Evolutionary conservation across 2,888 invertebrate genomes (phyloP).

Genomic region (Coelopa pilipes): DNA sequence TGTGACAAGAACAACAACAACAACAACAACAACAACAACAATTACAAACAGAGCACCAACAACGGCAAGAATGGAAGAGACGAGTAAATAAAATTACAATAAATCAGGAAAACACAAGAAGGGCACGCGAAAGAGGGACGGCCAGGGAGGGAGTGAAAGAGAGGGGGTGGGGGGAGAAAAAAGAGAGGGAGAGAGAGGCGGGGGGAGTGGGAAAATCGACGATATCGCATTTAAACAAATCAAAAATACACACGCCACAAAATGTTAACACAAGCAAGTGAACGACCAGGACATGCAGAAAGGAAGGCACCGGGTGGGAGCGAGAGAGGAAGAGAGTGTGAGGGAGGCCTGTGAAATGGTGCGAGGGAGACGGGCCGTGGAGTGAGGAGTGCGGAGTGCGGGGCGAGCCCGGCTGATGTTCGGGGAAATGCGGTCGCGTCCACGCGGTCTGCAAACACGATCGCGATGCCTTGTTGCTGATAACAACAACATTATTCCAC

Average conservation of each 20-base stretch:
- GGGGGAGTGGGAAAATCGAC: conserved; percentile 9
- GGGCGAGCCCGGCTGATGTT: too few species aligned
- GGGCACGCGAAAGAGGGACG: not conserved
- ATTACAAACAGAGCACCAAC: not conserved
- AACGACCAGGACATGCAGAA: not conserved
- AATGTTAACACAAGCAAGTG: conserved; percentile 1
- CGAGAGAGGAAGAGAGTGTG: not conserved
- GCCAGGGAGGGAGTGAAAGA: not conserved
- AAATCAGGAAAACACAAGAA: conserved; percentile 18
- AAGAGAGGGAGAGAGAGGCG: not conserved
- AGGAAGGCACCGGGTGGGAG: conserved; percentile 9
- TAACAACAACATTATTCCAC: conserved; percentile 32
- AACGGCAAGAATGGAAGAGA: conserved; percentile 1
- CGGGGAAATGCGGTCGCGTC: conserved; percentile 5
- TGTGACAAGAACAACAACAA: conserved; percentile 23
- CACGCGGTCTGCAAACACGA: conserved; percentile 34
- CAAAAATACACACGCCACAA: conserved; percentile 25
- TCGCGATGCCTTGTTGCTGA: conserved; percentile 41
- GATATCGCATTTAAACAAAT: conserved; percentile 36
- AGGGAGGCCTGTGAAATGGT: too few species aligned
- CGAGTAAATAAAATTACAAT: conserved; percentile 26
- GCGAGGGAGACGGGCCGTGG: too few species aligned
- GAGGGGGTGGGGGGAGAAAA: conserved; percentile 16
- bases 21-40: conserved; percentile 18
- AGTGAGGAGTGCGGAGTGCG: too few species aligned